A percentile compares a stretch with the other conserved stretches of the same genome.
These are phyloP conservation scores for Drosophila dives DNA, from an alignment of 2,888 invertebrate species.

Conservation along the genomic window DNA sequence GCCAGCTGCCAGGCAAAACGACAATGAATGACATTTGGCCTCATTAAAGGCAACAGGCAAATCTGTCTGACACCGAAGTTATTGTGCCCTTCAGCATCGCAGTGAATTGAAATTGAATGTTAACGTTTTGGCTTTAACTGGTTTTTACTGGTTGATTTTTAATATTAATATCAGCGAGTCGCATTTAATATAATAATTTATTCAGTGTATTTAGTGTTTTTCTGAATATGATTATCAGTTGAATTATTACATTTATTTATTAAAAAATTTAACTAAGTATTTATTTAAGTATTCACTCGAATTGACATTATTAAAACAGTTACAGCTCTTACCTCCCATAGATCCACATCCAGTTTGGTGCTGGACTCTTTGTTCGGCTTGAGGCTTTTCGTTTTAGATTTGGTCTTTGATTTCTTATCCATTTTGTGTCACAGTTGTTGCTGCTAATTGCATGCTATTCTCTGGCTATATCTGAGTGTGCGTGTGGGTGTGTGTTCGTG, in stretches of 20 bases:
- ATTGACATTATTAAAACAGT: not conserved
- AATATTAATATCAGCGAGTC: not conserved
- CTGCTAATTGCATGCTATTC: constrained; percentile 47
- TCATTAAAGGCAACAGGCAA: constrained; percentile 12
- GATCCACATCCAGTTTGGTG: constrained; percentile 82
- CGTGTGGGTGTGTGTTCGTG: not conserved
- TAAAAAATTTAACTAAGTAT: not conserved
- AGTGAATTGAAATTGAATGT: not conserved
- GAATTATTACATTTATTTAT: not conserved
- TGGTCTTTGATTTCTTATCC: constrained; percentile 77
- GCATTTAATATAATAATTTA: not conserved
- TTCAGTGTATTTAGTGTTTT: not conserved
- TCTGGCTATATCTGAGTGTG: constrained; percentile 11
- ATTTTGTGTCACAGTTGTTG: constrained; percentile 54
- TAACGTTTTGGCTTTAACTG: not conserved
- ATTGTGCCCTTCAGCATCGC: not conserved
- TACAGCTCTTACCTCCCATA: constrained; percentile 81
- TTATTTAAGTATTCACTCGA: not conserved
- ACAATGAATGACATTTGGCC: constrained; percentile 13
- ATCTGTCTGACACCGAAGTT: not conserved
- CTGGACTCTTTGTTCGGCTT: constrained; percentile 82
- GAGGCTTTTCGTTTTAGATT: constrained; percentile 76
- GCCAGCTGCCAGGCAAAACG: constrained; percentile 46
- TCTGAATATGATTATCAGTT: not conserved
- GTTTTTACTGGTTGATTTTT: not conserved